Evolutionary conservation across 2,797 vertebrate genomes (phyloP), one percentile per base, ranked within the genome.

Genomic region (Schizothorax lantsangensis): DNA sequence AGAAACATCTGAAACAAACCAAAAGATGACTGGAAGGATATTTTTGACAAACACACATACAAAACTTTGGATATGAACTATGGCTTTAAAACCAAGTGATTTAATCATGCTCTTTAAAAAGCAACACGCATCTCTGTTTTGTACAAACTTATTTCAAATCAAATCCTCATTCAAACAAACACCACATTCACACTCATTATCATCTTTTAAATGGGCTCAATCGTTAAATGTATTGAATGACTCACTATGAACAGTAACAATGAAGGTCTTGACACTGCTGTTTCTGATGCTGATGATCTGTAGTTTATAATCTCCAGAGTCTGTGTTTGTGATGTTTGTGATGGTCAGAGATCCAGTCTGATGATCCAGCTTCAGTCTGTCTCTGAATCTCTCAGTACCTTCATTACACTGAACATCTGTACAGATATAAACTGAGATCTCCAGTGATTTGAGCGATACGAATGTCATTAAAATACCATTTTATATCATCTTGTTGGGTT

Each of bases 281-380:
- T 23, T 9, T 11, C 36, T 15, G 33, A 12, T 21, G 21, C 11
- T 6, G 47, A 77, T 6, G 38, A 72, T 72, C 69, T 6, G 11
- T 12, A 72, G 19, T 6, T 43, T 1, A 72, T 72, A 72, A 6
- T 6, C 1, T 72, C 69, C 69, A 72, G 69, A 2, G 21, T 72
- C 69, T 43, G 69, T 43, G 69, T 21, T 14, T 1, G 0, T 72
- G 38, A 14, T 72, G 69, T 72, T 30, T 1, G 1, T 30, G 30
- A 30, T 30, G 30, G 30, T 30, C 30, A 30, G 30, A 30, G 30
- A 30, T 72, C 69, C 69, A 72, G 69, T 72, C 21, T 72, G 38
- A 43, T 72, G 21, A 23, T 43, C 69, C 69, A 72, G 69, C 21
- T 72, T 72, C 21, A 72, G 21, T n/a, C 69, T 72, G 38, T 72